These are phyloP conservation scores for Alectura lathami DNA, from an alignment of 2,113 vertebrate species.

Conservation along the genomic window DNA sequence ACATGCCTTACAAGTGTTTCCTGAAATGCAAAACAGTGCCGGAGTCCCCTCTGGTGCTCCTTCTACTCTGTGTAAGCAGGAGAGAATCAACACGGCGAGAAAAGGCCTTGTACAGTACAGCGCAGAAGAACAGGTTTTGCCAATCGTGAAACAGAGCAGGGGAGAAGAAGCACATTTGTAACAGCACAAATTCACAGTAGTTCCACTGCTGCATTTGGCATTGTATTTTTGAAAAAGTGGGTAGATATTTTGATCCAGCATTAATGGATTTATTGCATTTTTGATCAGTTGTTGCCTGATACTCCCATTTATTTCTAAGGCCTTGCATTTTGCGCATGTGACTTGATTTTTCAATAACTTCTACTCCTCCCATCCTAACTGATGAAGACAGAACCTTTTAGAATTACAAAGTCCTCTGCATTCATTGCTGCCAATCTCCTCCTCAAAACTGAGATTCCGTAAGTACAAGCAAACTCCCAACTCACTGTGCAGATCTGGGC, in stretches of 20 bases:
- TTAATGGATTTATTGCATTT: conserved; percentile 58
- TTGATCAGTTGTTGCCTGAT: conserved; percentile 60
- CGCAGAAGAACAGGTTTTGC: conserved; percentile 59
- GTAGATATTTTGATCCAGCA: conserved; percentile 42
- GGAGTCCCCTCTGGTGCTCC: conserved; percentile 43
- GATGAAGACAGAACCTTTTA: conserved; percentile 13
- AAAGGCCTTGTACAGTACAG: conserved; percentile 64
- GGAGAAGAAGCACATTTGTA: conserved; percentile 82
- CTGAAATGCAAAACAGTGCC: conserved; percentile 39
- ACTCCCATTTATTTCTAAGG: conserved; percentile 60
- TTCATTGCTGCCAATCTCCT: conserved; percentile 42
- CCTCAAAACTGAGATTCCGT: conserved; percentile 7
- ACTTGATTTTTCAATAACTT: conserved; percentile 40
- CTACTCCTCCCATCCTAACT: conserved; percentile 23
- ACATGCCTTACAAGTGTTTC: conserved; percentile 59
- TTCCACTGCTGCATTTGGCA: conserved; percentile 65
- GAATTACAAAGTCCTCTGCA: conserved; percentile 39
- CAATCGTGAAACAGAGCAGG: conserved; percentile 61
- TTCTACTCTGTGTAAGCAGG: conserved; percentile 49
- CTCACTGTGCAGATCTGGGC: neutral
- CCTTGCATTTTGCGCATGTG: conserved; percentile 55
- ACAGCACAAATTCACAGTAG: conserved; percentile 80
- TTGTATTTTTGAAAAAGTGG: conserved; percentile 48
- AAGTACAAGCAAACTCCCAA: neutral
- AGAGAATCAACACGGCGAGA: conserved; percentile 50